These are phyloP conservation scores for Malacosoma neustria DNA, from an alignment of 2,888 invertebrate genomes.

Conservation along the genomic window DNA sequence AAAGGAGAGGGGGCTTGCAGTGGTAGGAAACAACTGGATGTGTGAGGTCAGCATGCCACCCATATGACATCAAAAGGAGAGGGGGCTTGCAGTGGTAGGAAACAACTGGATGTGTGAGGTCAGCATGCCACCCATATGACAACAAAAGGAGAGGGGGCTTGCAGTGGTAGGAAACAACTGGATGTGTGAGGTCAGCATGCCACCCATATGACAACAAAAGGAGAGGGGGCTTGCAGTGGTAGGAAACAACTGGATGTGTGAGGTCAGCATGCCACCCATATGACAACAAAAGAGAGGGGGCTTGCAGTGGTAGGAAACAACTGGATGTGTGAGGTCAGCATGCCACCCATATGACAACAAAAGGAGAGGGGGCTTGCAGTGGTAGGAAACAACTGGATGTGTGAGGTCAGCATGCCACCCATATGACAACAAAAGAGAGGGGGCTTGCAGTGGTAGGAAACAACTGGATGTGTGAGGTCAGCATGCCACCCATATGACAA, in stretches of 20 bases:
- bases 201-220: background rate
- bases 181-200: background rate
- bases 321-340: background rate
- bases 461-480: too few relatives aligned
- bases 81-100: too few relatives aligned
- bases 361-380: background rate
- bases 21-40: background rate
- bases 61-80: background rate
- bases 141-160: background rate
- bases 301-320: background rate
- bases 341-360: background rate
- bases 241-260: background rate
- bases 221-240: too few relatives aligned
- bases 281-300: background rate
- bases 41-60: background rate
- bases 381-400: background rate
- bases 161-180: background rate
- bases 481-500: too few relatives aligned
- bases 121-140: background rate
- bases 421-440: too few relatives aligned
- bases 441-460: too few relatives aligned
- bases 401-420: too few relatives aligned
- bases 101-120: too few relatives aligned
- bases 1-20: background rate
- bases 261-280: background rate